A percentile compares a stretch with the other conserved stretches of the same genome.
phyloP scores from a whole-genome alignment of 1,140 invertebrate species.

The Drosophila nannoptera region DNA sequence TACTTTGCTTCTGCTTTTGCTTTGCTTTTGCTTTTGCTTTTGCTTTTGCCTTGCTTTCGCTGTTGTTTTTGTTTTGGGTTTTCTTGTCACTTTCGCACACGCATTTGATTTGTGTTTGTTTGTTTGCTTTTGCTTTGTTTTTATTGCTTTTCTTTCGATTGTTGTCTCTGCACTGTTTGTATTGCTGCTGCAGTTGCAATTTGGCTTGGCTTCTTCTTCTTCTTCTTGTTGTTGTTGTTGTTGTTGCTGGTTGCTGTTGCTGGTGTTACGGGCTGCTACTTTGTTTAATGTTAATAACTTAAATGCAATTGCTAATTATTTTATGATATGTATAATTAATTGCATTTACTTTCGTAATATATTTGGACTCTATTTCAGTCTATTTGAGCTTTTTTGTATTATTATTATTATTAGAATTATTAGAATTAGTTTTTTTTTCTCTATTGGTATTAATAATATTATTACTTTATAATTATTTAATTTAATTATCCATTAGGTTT shows the following conservation, averaged over 20 bases:
- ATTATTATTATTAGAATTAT: constrained; percentile 42
- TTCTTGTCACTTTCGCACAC: constrained; percentile 38
- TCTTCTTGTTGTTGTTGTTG: constrained; percentile 7
- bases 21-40: constrained; percentile 17
- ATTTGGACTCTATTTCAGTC: constrained; percentile 79
- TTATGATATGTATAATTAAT: constrained; percentile 75
- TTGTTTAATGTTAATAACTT: constrained; percentile 54
- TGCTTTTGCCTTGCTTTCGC: constrained; percentile 11
- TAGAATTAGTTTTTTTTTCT: constrained; percentile 15
- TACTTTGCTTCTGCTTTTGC: constrained; percentile 14
- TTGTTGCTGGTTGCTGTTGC: constrained; percentile 17
- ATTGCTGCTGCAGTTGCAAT: constrained; percentile 24
- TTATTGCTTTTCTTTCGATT: constrained; percentile 11
- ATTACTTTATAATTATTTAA: constrained; percentile 44
- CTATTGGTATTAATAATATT: constrained; percentile 49
- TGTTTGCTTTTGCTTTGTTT: not conserved
- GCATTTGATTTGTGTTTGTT: not conserved
- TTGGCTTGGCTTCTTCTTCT: not conserved
- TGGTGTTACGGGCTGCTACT: constrained; percentile 7
- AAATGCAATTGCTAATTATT: constrained; percentile 78
- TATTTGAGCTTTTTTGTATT: constrained; percentile 76
- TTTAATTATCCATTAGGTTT: constrained; percentile 31
- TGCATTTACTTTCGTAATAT: constrained; percentile 60
- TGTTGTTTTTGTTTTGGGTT: constrained; percentile 16
- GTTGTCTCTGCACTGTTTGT: constrained; percentile 14